Evolutionary conservation across 2,113 vertebrate species (phyloP), one percentile per base, ranked within the genome.

Genomic region (Chloropsis cyanopogon): DNA sequence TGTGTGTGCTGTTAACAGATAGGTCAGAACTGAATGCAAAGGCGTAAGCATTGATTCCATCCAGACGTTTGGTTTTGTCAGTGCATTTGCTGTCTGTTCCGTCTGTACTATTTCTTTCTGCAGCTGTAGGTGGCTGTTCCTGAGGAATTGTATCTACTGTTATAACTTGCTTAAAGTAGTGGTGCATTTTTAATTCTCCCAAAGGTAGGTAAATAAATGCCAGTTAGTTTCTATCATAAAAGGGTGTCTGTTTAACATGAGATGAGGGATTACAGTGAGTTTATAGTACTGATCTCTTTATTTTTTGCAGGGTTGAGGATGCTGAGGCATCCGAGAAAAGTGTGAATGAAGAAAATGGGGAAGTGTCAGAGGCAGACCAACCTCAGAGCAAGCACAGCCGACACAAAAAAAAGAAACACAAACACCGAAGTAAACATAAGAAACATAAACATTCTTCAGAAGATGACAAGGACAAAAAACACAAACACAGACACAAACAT

Each of bases 361-460:
- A 99, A 19, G 95, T 99, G 35, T 99, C 99, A 24, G 99, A 99
- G 94, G 98, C 98, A 90, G 98, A 99, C 52, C 98, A 98, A 80
- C 97, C 95, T 92, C 98, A 97, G 81, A 96, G 97, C 95, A 99
- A 99, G 95, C 99, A 99, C 89, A 98, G 98, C 82, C 98, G 99
- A 97, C 99, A 99, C 97, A 99, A 99, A 98, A 99, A 99, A 97
- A 99, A 99, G 98, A 99, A 99, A 97, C 99, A 99, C 95, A 99
- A 99, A 98, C 99, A 99, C 94, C 98, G 99, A 82, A 99, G 98
- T 96, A 99, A 99, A 97, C 99, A 99, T 97, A 99, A 99, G 98
- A 99, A 99, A 91, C 99, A 99, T 94, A 99, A 99, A 97, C 99
- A 99, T 95, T 98, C 98, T 91, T 98, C 98, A 50, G 99, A 99